phyloP scores from a whole-genome alignment of 2,113 vertebrate genomes.

The Psilopsiagon aymara region DNA sequence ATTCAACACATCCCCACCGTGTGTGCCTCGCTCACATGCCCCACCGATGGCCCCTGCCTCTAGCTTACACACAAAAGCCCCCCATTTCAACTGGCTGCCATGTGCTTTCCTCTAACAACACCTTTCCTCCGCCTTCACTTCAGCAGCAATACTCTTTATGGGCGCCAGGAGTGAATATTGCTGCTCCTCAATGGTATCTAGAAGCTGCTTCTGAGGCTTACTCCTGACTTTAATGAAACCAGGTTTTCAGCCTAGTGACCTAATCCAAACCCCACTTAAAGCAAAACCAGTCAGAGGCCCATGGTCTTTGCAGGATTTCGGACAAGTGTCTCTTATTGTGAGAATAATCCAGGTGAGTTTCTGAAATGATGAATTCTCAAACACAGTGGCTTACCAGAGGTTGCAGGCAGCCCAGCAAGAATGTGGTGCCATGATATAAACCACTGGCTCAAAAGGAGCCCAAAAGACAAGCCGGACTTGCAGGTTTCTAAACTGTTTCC shows the following conservation, averaged over 20 bases:
- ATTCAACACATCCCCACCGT: accelerated
- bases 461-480: background rate
- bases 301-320: accelerated
- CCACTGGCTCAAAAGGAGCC: background rate
- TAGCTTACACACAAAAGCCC: accelerated
- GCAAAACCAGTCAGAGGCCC: background rate
- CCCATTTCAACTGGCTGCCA: background rate
- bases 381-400: background rate
- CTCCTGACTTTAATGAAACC: background rate
- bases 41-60: background rate
- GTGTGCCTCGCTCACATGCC: background rate
- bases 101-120: accelerated
- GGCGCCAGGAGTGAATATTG: background rate
- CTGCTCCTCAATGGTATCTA: background rate
- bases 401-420: background rate
- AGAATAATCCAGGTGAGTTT: slow-evolving; percentile 10
- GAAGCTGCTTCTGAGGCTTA: background rate
- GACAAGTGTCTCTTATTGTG: accelerated
- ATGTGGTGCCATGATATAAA: slow-evolving; percentile 16
- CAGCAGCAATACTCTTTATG: background rate
- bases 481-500: slow-evolving; percentile 42
- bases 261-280: background rate
- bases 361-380: background rate
- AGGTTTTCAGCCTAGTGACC: background rate
- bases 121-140: background rate